Evolutionary conservation across 1,140 invertebrate species (phyloP).

Genomic region (Ips typographus): DNA sequence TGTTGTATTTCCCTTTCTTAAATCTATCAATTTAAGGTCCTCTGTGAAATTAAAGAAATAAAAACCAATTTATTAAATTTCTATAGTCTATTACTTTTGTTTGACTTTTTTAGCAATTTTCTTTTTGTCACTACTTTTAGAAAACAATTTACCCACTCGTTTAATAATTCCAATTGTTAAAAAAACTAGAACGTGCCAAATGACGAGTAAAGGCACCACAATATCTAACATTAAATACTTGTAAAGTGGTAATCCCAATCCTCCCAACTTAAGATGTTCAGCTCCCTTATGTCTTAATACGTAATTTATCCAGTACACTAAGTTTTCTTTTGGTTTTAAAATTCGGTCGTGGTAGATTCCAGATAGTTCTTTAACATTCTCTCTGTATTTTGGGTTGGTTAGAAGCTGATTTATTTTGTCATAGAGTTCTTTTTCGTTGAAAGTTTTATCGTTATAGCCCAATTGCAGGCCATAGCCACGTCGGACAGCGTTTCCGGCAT

Average conservation of each 20-base stretch:
- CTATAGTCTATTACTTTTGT: background rate
- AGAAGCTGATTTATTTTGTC: slow-evolving; percentile 25
- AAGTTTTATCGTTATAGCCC: slow-evolving; percentile 42
- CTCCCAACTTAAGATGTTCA: slow-evolving; percentile 23
- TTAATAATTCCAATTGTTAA: background rate
- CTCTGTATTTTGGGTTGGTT: slow-evolving; percentile 32
- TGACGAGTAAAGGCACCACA: background rate
- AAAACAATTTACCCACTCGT: background rate
- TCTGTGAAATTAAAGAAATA: background rate
- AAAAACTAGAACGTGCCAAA: background rate
- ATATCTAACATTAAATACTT: slow-evolving; percentile 28
- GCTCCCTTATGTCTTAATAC: slow-evolving; percentile 46
- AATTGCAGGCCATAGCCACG: slow-evolving; percentile 53
- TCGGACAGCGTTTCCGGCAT: slow-evolving; percentile 54
- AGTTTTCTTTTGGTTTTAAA: slow-evolving; percentile 44
- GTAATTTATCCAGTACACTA: slow-evolving; percentile 50
- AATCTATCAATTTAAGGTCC: background rate
- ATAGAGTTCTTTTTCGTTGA: slow-evolving; percentile 39
- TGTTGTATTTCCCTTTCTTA: no score
- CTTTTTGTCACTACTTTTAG: background rate
- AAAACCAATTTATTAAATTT: background rate
- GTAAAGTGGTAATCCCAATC: slow-evolving; percentile 17
- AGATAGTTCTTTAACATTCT: slow-evolving; percentile 35
- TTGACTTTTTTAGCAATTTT: background rate
- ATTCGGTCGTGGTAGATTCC: slow-evolving; percentile 34